Evolutionary conservation across 2,888 invertebrate genomes (phyloP), one percentile per base, ranked within the genome.

Genomic region (Tethea ocularis): DNA sequence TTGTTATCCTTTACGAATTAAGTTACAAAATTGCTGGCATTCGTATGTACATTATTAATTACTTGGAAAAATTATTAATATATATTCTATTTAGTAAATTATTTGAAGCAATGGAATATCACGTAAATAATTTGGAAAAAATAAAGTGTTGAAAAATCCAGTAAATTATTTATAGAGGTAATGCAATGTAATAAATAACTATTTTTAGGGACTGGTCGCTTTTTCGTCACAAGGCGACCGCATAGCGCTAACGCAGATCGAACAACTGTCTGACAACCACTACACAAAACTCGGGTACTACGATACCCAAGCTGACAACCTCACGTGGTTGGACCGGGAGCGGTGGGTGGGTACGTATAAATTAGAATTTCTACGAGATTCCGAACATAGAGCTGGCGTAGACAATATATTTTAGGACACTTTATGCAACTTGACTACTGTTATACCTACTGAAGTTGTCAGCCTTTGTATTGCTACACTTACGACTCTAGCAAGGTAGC

Each of bases 161-260:
- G 10, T 29, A 29, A 29, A 20, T 26, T 13, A n/a, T 29, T 54
- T 15, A 54, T 59, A 38, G 23, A 38, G 56, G 61, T 60, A 58
- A 58, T 51, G 51, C 56, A 51, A 29, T 33, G 29, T 68, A 65
- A 64, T n/a, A n/a, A n/a, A n/a, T n/a, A n/a, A n/a, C n/a, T n/a
- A n/a, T 54, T 67, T 62, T 17, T 88, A 99, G 99, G 99, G 99
- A 54, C 95, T 96, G 78, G 99, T 99, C 64, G 99, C 99, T 41
- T 99, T 99, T 93, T 99, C 99, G 72, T 98, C 99, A 10, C 97
- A 98, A 93, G 99, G 99, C 72, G 99, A 99, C 93, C 96, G 99
- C 76, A 99, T 99, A 82, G 99, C 99, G 54, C 94, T 98, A 89
- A 99, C 99, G 26, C 98, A 99, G 93, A 98, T 99, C 72, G 99